Conservation (phyloP, 1,140 invertebrate species). For the Neodiprion fabricii region DNA sequence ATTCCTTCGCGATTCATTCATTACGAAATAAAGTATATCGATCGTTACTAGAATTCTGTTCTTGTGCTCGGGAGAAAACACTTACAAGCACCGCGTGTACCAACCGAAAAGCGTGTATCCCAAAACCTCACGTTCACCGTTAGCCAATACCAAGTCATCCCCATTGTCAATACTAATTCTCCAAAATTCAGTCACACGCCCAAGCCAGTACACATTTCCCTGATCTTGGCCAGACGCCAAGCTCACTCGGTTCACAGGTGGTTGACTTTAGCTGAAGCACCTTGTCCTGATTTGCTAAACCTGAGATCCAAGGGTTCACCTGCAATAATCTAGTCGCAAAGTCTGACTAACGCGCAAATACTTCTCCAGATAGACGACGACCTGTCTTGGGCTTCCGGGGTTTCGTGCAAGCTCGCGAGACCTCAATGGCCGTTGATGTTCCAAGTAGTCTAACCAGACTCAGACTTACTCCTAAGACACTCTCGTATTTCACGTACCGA, state of each 20-base stretch:
- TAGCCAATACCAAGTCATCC: too few relatives aligned
- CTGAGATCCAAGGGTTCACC: neutral
- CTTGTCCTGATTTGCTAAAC: neutral
- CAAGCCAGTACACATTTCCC: neutral
- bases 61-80: too few relatives aligned
- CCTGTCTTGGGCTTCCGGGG: too few relatives aligned
- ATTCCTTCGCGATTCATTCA: too few relatives aligned
- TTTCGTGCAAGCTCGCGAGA: neutral
- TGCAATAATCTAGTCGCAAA: neutral
- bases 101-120: too few relatives aligned
- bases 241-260: conserved; percentile 25
- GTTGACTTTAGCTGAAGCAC: conserved; percentile 7
- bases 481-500: neutral
- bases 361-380: too few relatives aligned
- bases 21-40: too few relatives aligned
- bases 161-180: too few relatives aligned
- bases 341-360: too few relatives aligned
- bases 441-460: neutral
- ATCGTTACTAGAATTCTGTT: too few relatives aligned
- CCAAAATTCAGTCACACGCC: neutral
- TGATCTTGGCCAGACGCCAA: neutral
- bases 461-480: neutral
- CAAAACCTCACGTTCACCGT: too few relatives aligned
- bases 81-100: too few relatives aligned
- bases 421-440: neutral